Percentiles rank a stretch among this genome's conserved stretches.
These are phyloP conservation scores for Rhynchophorus ferrugineus DNA, from an alignment of 1,140 invertebrate genomes.

Conservation along the genomic window DNA sequence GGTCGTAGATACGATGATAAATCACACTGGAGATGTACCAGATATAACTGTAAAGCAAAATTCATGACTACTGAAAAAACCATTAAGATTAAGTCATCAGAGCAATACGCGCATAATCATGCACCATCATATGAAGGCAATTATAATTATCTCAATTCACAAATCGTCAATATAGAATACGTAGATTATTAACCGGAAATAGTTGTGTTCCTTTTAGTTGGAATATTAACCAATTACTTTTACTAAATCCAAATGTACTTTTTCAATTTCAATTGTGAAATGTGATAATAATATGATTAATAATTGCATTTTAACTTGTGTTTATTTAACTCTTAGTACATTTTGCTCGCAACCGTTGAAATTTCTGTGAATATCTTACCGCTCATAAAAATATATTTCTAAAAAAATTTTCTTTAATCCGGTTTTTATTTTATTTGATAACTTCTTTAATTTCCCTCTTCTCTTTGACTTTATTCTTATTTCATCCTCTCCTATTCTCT, in stretches of 20 bases:
- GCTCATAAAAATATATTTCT: too few relatives aligned
- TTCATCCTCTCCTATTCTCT: too few relatives aligned
- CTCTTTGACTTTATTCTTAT: too few relatives aligned
- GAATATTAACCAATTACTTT: neutral
- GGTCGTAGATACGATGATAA: neutral
- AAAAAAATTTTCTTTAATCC: too few relatives aligned
- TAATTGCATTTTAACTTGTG: neutral
- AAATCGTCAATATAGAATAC: neutral
- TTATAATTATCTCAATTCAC: neutral
- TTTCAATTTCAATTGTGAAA: neutral
- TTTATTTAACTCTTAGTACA: neutral
- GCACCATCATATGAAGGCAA: neutral
- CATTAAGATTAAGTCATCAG: conserved; percentile 3
- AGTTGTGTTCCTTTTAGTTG: neutral
- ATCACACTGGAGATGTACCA: conserved; percentile 14
- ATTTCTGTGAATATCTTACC: neutral
- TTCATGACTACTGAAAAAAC: neutral
- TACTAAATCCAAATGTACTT: neutral
- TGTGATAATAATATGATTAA: neutral
- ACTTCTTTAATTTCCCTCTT: too few relatives aligned
- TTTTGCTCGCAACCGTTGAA: neutral
- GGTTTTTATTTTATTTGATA: too few relatives aligned
- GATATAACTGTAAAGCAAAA: conserved; percentile 12
- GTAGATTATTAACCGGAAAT: too few relatives aligned
- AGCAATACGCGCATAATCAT: neutral